Base-by-base conservation (phyloP, 2,888 invertebrate genomes). In the Mythimna albipuncta region DNA sequence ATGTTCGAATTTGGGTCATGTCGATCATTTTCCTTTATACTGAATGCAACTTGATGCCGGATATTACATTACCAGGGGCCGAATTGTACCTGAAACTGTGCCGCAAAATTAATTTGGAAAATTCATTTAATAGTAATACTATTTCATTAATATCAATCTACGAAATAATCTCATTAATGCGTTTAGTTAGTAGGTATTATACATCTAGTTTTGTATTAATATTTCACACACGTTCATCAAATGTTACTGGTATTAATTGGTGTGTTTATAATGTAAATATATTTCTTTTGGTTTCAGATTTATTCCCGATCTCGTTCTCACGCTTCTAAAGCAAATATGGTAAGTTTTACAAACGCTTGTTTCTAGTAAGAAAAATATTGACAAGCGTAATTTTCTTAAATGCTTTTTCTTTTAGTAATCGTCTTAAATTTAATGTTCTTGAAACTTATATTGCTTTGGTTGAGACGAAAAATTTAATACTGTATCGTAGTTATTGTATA, bases 1-100 rank as follows among this genome's bases (percentile, higher is more conserved):
- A 64, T 77, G 78, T 70, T 79, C 72, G 84, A 93, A 93, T 92
- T 73, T 93, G 85, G 92, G 93, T 93, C 92, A 92, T 86, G 91
- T 89, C 92, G 80, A 90, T 93, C 88, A 91, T 87, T 86, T 87
- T 82, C 85, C 83, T 83, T 83, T 83, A 79, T 77, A 62, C 74
- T 69, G 84, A 85, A 75, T 79, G 81, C 82, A 82, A 87, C 84
- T 85, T 85, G 87, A 89, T 88, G 87, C 82, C 85, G 84, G 84
- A 89, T 89, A 91, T 92, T 90, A 88, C 87, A 88, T 91, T 91
- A 90, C 78, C 67, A 71, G 64, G 66, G 44, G 57, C 64, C 69
- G 73, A 79, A 82, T 81, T 80, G 65, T 73, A 80, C 69, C 70
- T 77, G 79, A 72, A 72, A 81, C 72, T 58, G 55, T 72, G 67